Evolutionary conservation across 2,888 invertebrate species (phyloP).

Genomic region (Theristus sp.): DNA sequence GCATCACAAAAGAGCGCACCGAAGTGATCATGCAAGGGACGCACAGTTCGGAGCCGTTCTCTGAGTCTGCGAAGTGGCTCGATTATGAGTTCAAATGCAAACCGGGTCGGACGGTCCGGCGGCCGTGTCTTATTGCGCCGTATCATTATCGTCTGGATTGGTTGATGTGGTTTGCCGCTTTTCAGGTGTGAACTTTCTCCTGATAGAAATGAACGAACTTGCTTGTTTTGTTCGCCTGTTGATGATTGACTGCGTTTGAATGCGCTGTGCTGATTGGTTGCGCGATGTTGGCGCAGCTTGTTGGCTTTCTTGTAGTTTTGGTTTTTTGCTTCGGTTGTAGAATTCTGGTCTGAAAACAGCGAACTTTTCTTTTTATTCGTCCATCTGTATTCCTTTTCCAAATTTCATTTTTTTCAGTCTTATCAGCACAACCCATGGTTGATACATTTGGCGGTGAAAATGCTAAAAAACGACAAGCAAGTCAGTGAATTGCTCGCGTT

Average conservation of each 20-base stretch:
- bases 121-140: constrained; percentile 33
- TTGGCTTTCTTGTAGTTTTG: background rate
- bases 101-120: constrained; percentile 28
- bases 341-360: no score
- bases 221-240: no score
- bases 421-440: constrained; percentile 33
- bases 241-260: no score
- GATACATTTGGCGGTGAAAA: constrained; percentile 29
- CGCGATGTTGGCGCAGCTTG: no score
- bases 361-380: no score
- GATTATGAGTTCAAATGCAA: constrained; percentile 37
- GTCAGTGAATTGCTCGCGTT: constrained; percentile 23
- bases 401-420: constrained; percentile 22
- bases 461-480: constrained; percentile 30
- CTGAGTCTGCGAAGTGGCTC: constrained; percentile 25
- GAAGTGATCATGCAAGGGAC: constrained; percentile 34
- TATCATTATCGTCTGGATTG: constrained; percentile 35
- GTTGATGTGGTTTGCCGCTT: constrained; percentile 36
- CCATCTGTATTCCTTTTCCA: no score
- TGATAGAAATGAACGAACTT: background rate
- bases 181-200: constrained; percentile 23
- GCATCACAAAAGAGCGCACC: constrained; percentile 31
- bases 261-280: no score
- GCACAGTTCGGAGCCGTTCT: constrained; percentile 18
- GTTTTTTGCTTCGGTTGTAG: no score